Base-by-base conservation (phyloP, 1,140 invertebrate genomes). In the Zaprionus ghesquierei region DNA sequence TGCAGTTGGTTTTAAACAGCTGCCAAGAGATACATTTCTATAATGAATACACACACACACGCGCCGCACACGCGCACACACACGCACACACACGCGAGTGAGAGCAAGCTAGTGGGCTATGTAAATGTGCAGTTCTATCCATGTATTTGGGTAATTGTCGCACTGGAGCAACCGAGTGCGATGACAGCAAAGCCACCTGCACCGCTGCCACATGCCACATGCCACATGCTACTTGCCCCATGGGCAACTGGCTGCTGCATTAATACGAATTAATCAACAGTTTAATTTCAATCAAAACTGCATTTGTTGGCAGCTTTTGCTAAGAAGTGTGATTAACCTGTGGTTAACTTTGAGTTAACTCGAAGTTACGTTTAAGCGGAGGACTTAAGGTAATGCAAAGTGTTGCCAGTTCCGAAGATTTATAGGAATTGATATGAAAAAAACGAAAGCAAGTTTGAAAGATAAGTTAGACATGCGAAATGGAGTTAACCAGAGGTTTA, bases 21-120 rank as follows among this genome's bases (percentile, higher is more conserved):
- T 55, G 55, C 70, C 63, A 60, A 25, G 63, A 72, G 69, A 60
- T 68, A 72, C 69, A 73, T 73, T 73, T 54, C 50, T 49, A 35
- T 68, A 64, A 73, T 68, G 63, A 61, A 41, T 49, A 54, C 55
- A 60, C 27, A 49, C 49, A 44, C 46, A 65, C 25, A 58, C n/a
- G n/a, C n/a, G n/a, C n/a, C n/a, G n/a, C n/a, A n/a, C 44, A 49
- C 20, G 27, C 59, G 35, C 41, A 51, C 15, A 41, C 66, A 62
- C 12, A 44, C 20, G 29, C 50, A 50, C 22, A 29, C 27, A 23
- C 18, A 46, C 18, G 35, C 23, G 38, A 27, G 25, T 27, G 25
- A 2, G 25, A 35, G 1, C 4, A 2, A 35, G 5, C 31, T 3
- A 49, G n/a, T 31, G 29, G 15, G 35, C 56, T 29, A 60, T 31